Evolutionary conservation across 2,797 vertebrate species (phyloP).

Genomic region (Sardinella longiceps): DNA sequence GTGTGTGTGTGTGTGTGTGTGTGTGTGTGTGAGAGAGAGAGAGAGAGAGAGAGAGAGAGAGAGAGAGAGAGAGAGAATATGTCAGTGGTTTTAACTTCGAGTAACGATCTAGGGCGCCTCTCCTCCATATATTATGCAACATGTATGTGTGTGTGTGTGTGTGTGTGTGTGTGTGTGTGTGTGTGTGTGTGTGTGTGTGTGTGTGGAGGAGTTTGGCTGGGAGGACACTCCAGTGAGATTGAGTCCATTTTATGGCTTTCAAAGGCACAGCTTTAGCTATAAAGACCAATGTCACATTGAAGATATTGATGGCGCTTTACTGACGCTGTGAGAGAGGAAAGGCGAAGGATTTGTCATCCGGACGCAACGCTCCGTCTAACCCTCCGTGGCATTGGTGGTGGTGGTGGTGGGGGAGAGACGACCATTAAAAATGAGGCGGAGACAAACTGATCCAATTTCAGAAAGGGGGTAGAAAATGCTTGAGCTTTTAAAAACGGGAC

Average conservation of each 20-base stretch:
- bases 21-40: background rate
- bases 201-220: background rate
- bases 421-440: conserved; percentile 5
- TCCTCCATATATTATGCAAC: conserved; percentile 1
- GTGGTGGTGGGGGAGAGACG: background rate
- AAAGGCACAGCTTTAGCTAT: background rate
- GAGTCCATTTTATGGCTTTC: conserved; percentile 17
- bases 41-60: background rate
- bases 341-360: background rate
- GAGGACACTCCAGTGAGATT: background rate
- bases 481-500: background rate
- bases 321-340: background rate
- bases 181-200: background rate
- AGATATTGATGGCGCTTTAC: conserved; percentile 14
- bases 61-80: background rate
- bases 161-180: background rate
- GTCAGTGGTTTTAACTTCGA: background rate
- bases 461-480: background rate
- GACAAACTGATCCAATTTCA: conserved; percentile 15
- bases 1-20: too few relatives aligned
- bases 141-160: background rate
- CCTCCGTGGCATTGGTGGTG: background rate
- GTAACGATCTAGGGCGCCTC: background rate
- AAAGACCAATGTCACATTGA: conserved; percentile 26
- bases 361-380: background rate